A percentile compares a stretch with the other conserved stretches of the same genome.
Evolutionary conservation across 2,888 invertebrate species (phyloP).

Genomic region (Lottia gigantea): DNA sequence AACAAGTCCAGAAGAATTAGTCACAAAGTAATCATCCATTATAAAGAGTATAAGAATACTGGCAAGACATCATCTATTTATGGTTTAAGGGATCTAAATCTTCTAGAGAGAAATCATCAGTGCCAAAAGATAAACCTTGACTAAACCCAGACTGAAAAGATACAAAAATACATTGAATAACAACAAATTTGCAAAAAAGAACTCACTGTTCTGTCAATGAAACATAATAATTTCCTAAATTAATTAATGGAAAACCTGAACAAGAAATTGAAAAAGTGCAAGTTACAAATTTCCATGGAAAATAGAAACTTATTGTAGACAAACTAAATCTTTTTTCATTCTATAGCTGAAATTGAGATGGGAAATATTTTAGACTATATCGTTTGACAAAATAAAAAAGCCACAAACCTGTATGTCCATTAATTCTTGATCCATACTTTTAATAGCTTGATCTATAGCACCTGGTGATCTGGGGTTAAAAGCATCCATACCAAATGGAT

Average conservation of each 20-base stretch:
- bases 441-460: conserved; percentile 78
- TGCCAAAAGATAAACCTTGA: conserved; percentile 86
- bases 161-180: no score
- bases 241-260: background rate
- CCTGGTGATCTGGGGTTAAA: conserved; percentile 68
- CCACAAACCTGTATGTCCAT: conserved; percentile 84
- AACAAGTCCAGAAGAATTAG: no score
- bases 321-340: background rate
- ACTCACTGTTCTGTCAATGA: no score
- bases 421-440: conserved; percentile 83
- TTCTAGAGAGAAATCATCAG: conserved; percentile 93
- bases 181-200: no score
- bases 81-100: conserved; percentile 92
- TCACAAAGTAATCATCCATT: no score
- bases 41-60: conserved; percentile 18
- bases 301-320: no score
- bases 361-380: no score
- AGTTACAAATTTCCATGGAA: no score
- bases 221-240: background rate
- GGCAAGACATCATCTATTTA: conserved; percentile 30
- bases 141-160: conserved; percentile 84
- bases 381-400: no score
- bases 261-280: background rate
- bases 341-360: no score
- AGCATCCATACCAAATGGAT: conserved; percentile 88